Base-by-base conservation (phyloP, 2,797 vertebrate species). In the Molossus molossus region DNA sequence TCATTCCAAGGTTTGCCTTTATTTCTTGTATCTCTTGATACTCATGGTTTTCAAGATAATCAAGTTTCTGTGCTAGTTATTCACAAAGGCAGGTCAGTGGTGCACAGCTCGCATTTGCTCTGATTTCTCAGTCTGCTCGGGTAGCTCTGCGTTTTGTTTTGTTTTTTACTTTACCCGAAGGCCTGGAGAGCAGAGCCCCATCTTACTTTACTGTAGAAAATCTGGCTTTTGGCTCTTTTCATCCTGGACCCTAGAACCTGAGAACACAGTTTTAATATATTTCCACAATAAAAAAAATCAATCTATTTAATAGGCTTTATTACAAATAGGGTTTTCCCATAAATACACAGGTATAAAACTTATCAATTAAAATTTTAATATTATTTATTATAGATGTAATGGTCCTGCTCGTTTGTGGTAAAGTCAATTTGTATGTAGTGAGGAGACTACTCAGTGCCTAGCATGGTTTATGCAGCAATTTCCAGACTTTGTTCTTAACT, bases 211-310 rank as follows among this genome's bases (percentile, higher is more conserved):
- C 29, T 82, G 3, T 13, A 40, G 55, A 65, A 84, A 95, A 60
- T 58, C 45, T 21, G 37, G 21, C 73, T 65, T 27, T 21, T 57
- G 27, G 23, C n/a, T 57, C 70, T 87, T 60, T 48, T 80, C 21
- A 62, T 77, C 53, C 45, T 90, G n/a, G 1, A 62, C 73, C 50
- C 53, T 85, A 55, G 20, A 87, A 37, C 21, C 57, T 33, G 20
- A 80, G 60, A 77, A 70, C 13, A 72, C 10, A 62, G 85, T 90
- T 96, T 92, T 88, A 85, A 57, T 85, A 1, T 72, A 96, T 86
- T 92, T 82, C 70, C 67, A 87, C 25, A 73, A 20, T 10, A 73
- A 29, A 89, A n/a, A 92, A 91, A 67, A 76, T 57, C 17, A 67
- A 40, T 60, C 29, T 90, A 27, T 45, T 94, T 95, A 87, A 60